These are phyloP conservation scores for Hofmannophila pseudospretella DNA, from an alignment of 2,888 invertebrate genomes.

Conservation along the genomic window DNA sequence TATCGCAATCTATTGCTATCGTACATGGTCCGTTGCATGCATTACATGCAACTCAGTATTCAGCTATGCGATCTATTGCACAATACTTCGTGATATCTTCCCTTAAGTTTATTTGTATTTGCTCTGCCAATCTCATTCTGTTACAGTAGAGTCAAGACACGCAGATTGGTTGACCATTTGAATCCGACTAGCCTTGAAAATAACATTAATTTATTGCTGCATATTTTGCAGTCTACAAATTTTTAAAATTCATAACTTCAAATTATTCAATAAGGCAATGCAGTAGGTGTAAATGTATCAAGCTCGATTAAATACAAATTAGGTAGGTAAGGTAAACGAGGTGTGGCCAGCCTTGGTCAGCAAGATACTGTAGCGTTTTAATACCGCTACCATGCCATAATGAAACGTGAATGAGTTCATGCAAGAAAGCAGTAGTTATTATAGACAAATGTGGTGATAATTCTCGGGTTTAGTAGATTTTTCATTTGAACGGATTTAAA, in stretches of 20 bases:
- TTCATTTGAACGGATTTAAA: too few species aligned
- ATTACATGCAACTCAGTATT: slow-evolving; percentile 4
- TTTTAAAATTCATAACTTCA: not conserved
- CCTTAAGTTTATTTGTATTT: too few species aligned
- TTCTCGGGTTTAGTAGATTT: too few species aligned
- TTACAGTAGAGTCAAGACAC: too few species aligned
- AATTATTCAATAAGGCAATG: slow-evolving; percentile 12
- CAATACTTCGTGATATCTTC: slow-evolving; percentile 6
- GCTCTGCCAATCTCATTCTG: too few species aligned
- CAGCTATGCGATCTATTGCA: slow-evolving; percentile 5
- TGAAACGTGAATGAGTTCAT: not conserved
- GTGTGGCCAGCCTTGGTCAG: slow-evolving; percentile 49
- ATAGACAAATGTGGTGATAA: too few species aligned
- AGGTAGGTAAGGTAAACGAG: slow-evolving; percentile 34
- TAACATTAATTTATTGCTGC: not conserved
- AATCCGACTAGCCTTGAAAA: not conserved
- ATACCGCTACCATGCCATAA: not conserved
- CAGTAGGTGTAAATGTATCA: slow-evolving; percentile 22
- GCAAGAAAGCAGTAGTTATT: not conserved
- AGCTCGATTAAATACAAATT: slow-evolving; percentile 25
- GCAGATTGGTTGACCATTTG: not conserved
- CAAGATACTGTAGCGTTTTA: not conserved
- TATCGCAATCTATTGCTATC: slow-evolving; percentile 22
- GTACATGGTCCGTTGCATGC: slow-evolving; percentile 31
- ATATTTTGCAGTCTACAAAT: not conserved